Evolutionary conservation across 2,888 invertebrate genomes (phyloP).

Genomic region (Tenthredo mesomela): DNA sequence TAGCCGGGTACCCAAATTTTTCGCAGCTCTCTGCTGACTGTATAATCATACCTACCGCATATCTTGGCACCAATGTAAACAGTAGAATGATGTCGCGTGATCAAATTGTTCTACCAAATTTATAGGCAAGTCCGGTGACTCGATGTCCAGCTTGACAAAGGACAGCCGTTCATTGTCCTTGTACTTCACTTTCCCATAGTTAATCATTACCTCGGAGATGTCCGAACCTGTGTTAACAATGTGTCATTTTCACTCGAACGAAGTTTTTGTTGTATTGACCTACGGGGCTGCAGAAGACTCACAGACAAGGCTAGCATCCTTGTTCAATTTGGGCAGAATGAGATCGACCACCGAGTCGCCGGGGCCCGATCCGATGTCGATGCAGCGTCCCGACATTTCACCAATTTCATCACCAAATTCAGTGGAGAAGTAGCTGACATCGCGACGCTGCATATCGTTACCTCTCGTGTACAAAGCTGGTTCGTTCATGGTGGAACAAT

Average conservation of each 20-base stretch:
- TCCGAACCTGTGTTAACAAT: conserved; percentile 82
- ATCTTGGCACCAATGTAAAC: conserved; percentile 89
- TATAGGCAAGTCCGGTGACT: conserved; percentile 78
- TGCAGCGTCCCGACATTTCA: conserved; percentile 71
- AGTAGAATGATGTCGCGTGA: conserved; percentile 88
- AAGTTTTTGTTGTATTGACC: neutral
- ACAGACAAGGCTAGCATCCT: conserved; percentile 76
- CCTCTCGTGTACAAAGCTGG: conserved; percentile 81
- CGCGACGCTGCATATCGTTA: conserved; percentile 85
- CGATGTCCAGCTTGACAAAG: conserved; percentile 81
- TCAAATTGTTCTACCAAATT: conserved; percentile 81
- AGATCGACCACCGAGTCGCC: conserved; percentile 85
- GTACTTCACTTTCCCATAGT: conserved; percentile 82
- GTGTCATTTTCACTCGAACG: neutral
- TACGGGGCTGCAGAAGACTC: conserved; percentile 53
- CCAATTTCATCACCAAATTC: conserved; percentile 79
- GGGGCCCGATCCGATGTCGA: conserved; percentile 88
- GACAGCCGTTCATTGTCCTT: conserved; percentile 78
- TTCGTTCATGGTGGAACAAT: conserved; percentile 63
- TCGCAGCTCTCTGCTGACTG: neutral
- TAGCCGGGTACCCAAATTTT: too few relatives aligned
- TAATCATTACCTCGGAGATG: conserved; percentile 86
- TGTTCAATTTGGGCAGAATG: conserved; percentile 82
- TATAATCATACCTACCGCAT: conserved; percentile 80
- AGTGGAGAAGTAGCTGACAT: conserved; percentile 83